Conservation (phyloP, 1,140 invertebrate species). For the Euura lappo region DNA sequence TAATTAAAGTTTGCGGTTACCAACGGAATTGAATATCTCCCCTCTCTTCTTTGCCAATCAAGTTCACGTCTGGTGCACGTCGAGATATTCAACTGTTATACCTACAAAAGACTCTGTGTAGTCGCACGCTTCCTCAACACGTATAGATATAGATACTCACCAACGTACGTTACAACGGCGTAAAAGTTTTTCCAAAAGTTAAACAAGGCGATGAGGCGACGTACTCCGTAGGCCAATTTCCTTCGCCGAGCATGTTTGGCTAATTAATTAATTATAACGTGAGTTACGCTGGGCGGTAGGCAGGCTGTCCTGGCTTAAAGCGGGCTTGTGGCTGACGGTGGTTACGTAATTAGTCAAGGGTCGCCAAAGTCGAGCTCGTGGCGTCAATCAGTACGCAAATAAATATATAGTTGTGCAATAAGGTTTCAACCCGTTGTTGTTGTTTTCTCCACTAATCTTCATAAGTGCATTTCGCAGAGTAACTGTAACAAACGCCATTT, state of each 20-base stretch:
- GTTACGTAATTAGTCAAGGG: constrained; percentile 4
- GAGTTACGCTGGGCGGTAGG: not conserved
- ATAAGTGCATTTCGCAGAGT: too few species aligned
- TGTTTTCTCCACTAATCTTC: not conserved
- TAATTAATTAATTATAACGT: constrained; percentile 6
- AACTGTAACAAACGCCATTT: too few species aligned
- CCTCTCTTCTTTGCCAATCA: not conserved
- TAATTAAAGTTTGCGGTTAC: constrained; percentile 3
- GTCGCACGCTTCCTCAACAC: too few species aligned
- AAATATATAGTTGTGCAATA: not conserved
- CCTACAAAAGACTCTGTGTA: too few species aligned
- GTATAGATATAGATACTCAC: too few species aligned
- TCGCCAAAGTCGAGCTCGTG: not conserved
- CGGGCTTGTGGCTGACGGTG: not conserved
- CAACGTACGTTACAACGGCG: not conserved
- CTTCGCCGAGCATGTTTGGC: not conserved
- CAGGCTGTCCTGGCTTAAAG: not conserved
- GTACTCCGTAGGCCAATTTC: not conserved
- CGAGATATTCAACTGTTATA: too few species aligned
- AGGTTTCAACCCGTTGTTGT: constrained; percentile 3
- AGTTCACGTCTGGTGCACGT: too few species aligned
- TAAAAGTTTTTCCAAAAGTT: not conserved
- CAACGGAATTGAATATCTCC: not conserved
- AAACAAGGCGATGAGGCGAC: not conserved
- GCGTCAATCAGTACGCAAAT: not conserved